Evolutionary conservation across 2,797 vertebrate species (phyloP), one percentile per base, ranked within the genome.

Genomic region (Percopsis omiscomaycus): DNA sequence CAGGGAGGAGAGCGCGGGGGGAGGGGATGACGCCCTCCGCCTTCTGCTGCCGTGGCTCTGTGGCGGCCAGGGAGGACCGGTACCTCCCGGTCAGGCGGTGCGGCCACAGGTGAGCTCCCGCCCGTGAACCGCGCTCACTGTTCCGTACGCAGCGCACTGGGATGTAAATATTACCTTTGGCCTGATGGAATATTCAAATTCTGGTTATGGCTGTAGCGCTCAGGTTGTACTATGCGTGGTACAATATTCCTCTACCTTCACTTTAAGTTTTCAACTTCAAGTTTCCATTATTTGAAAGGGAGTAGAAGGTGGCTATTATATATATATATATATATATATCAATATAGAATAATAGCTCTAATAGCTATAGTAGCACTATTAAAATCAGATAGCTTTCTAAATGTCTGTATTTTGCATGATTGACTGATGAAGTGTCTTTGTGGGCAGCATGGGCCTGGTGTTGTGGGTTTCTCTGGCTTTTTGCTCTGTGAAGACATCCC

Each of bases 11-110:
- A 14, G 59, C 72, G 42, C 66, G 66, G 65, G 71, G 48, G 69
- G 72, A 13, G 58, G 73, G 9, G 72, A 87, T 58, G 68, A 45
- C 74, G 0, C 55, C 64, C 0, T 64, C 84, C 0, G 78, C 85
- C 29, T 78, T 89, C 64, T 90, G 89, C 73, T 92, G 89, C 68
- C 65, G 74, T 0, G 72, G 65, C 3, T 72, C 78, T 0, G 28
- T 72, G 0, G 62, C 58, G 3, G 75, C 5, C 0, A 30, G 55
- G n/a, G 87, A 90, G 74, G 85, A 92, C 22, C 78, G 69, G 59
- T 78, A 81, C 61, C 16, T 71, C 53, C 49, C 80, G 11, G 37
- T 60, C 1, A 82, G 61, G 30, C 70, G 70, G 55, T 75, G 87
- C 0, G 58, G 32, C 50, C 64, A 66, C 74, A 86, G 90, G 90